Conservation (phyloP, 2,888 invertebrate species). For the Tanytarsus gracilentus region DNA sequence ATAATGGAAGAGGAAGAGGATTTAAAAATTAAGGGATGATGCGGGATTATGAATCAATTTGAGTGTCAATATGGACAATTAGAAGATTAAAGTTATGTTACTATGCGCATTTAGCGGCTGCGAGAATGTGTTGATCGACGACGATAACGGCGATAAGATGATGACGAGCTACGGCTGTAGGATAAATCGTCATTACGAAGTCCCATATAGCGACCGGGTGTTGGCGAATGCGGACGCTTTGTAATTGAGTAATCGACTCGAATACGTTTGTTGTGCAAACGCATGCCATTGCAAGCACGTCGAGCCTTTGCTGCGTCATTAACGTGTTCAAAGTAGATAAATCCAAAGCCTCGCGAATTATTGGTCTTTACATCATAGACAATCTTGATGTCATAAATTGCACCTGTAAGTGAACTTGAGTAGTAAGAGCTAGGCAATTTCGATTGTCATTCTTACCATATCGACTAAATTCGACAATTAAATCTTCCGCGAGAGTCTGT, state of each 20-base stretch:
- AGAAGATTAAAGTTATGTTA: background rate
- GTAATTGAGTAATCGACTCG: conserved; percentile 95
- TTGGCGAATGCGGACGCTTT: conserved; percentile 91
- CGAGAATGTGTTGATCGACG: background rate
- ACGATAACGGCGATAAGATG: background rate
- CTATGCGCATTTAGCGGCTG: background rate
- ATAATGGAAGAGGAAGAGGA: too few species aligned
- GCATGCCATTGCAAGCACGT: conserved; percentile 87
- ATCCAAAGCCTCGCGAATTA: conserved; percentile 90
- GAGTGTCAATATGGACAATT: too few species aligned
- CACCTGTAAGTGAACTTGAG: background rate
- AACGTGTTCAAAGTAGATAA: conserved; percentile 82
- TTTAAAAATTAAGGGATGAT: too few species aligned
- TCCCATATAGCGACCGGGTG: conserved; percentile 95
- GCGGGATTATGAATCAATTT: too few species aligned
- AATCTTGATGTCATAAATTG: conserved; percentile 81
- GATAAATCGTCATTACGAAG: too few species aligned
- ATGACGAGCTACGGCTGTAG: background rate
- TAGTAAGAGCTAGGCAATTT: background rate
- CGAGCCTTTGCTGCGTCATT: conserved; percentile 90
- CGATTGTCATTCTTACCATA: conserved; percentile 55
- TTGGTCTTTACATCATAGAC: conserved; percentile 96
- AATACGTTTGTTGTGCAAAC: conserved; percentile 86
- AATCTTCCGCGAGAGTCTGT: conserved; percentile 84
- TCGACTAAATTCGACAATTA: conserved; percentile 85